Conservation (phyloP, 92 coral and sea anemone species). For the Phymanthus crucifer region DNA sequence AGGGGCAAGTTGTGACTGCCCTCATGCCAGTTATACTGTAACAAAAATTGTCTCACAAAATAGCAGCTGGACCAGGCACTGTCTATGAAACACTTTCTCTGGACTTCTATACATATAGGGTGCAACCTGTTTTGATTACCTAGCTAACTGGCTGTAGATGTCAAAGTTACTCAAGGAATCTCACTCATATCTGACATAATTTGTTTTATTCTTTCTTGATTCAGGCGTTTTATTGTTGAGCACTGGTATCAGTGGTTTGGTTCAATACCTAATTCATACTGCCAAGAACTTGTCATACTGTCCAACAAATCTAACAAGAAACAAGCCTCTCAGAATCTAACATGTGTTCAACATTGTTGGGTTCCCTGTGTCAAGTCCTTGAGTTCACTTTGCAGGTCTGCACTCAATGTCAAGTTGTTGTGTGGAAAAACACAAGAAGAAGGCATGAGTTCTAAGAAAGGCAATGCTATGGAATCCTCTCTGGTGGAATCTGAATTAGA, state of each 20-base stretch:
- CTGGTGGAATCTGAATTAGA: constrained; percentile 9
- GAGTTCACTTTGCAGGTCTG: constrained; percentile 28
- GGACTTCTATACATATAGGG: too few relatives aligned
- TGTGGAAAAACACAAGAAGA: constrained; percentile 13
- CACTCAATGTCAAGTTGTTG: constrained; percentile 11
- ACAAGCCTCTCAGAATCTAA: not conserved
- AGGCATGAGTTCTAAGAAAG: not conserved
- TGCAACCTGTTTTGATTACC: too few relatives aligned
- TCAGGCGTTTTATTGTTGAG: constrained; percentile 65
- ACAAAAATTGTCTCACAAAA: too few relatives aligned
- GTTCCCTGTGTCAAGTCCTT: constrained; percentile 43
- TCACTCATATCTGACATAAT: too few relatives aligned
- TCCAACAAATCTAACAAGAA: not conserved
- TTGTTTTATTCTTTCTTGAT: not conserved
- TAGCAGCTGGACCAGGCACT: too few relatives aligned
- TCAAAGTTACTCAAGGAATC: too few relatives aligned
- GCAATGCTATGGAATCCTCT: not conserved
- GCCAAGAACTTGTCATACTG: constrained; percentile 23
- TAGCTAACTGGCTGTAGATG: too few relatives aligned
- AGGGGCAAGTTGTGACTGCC: too few relatives aligned
- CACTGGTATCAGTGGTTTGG: constrained; percentile 56
- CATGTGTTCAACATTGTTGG: constrained; percentile 26
- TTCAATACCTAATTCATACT: constrained; percentile 21
- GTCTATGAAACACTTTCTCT: too few relatives aligned
- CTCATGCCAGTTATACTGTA: too few relatives aligned